Percentiles rank a stretch among this genome's conserved stretches.
Conservation (phyloP, 2,888 invertebrate species). For the Meiosimyza platycephala region DNA sequence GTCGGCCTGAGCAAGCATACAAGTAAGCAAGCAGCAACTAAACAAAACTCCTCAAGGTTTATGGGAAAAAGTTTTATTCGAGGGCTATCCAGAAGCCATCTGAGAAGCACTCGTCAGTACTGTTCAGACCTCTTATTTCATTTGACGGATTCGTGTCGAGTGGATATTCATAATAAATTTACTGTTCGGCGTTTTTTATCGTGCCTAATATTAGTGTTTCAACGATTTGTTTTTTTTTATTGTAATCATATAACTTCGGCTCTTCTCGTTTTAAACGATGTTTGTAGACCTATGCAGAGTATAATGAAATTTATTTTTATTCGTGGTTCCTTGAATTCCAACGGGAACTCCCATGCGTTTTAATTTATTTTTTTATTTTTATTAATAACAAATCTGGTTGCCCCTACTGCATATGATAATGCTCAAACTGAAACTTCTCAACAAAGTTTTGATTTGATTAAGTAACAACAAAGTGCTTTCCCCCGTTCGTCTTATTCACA, state of each 20-base stretch:
- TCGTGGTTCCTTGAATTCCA: not conserved
- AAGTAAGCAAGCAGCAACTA: conserved; percentile 41
- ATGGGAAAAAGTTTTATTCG: conserved; percentile 67
- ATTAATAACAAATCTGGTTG: not conserved
- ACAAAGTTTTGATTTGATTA: not conserved
- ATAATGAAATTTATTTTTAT: not conserved
- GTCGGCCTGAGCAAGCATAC: conserved; percentile 39
- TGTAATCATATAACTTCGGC: not conserved
- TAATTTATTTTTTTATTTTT: not conserved
- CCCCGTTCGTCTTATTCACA: too few species aligned
- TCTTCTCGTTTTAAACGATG: conserved; percentile 9
- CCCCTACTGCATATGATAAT: not conserved
- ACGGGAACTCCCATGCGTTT: not conserved
- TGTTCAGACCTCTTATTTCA: conserved; percentile 69
- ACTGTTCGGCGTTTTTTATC: conserved; percentile 64
- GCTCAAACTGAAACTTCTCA: not conserved
- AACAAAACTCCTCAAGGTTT: conserved; percentile 57
- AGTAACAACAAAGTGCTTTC: not conserved
- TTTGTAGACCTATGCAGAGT: not conserved
- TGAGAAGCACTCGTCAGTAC: conserved; percentile 69
- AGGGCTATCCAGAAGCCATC: conserved; percentile 69
- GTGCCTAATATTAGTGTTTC: conserved; percentile 58
- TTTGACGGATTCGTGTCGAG: conserved; percentile 70
- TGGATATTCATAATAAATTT: conserved; percentile 68
- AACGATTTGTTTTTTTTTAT: conserved; percentile 44